These are phyloP conservation scores for Cremastobaeus sp. DNA, from an alignment of 2,888 invertebrate species.

Conservation along the genomic window DNA sequence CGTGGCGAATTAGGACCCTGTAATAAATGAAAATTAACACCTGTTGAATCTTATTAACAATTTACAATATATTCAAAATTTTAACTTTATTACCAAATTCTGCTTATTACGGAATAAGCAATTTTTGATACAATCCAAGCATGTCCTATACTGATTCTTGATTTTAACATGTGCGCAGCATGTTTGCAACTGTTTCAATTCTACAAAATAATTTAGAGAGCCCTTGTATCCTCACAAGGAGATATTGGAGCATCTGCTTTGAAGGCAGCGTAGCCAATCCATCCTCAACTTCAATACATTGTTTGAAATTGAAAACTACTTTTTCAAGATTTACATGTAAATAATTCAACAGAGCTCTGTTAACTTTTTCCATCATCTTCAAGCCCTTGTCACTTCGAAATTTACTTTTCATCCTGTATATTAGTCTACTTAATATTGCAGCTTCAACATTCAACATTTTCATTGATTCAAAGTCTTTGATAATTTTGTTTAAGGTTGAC, in stretches of 20 bases:
- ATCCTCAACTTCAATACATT: slow-evolving; percentile 64
- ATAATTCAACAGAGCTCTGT: slow-evolving; percentile 80
- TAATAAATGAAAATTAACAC: slow-evolving; percentile 4
- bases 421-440: slow-evolving; percentile 80
- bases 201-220: slow-evolving; percentile 81
- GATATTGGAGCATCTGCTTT: slow-evolving; percentile 81
- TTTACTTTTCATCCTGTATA: slow-evolving; percentile 82
- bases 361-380: slow-evolving; percentile 80
- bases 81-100: slow-evolving; percentile 80
- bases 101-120: slow-evolving; percentile 80
- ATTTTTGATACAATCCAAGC: slow-evolving; percentile 81
- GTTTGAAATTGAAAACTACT: slow-evolving; percentile 72
- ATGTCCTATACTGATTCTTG: slow-evolving; percentile 80
- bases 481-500: background rate
- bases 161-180: slow-evolving; percentile 80
- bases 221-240: slow-evolving; percentile 80
- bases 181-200: slow-evolving; percentile 79
- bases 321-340: slow-evolving; percentile 79
- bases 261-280: slow-evolving; percentile 80
- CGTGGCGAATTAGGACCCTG: slow-evolving; percentile 78
- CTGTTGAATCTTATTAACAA: too few relatives aligned
- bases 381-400: slow-evolving; percentile 82
- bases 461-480: slow-evolving; percentile 72
- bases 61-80: too few relatives aligned
- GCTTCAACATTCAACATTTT: slow-evolving; percentile 80